phyloP scores from a whole-genome alignment of 2,888 invertebrate genomes.

The Chironomus tentans region DNA sequence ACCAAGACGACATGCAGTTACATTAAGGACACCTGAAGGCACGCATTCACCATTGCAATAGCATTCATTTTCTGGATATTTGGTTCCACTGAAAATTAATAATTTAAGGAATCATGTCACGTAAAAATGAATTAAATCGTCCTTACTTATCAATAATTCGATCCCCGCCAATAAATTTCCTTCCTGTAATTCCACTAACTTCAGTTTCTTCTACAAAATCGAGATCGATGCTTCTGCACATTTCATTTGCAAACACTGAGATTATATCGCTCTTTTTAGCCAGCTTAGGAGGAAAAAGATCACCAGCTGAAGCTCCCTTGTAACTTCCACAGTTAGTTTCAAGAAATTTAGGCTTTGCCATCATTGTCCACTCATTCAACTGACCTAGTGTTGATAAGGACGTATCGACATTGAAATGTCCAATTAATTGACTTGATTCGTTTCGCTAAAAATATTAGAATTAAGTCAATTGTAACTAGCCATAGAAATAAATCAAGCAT shows the following conservation, averaged over 20 bases:
- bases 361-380: constrained; percentile 62
- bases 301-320: constrained; percentile 62
- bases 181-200: constrained; percentile 52
- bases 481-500: constrained; percentile 29
- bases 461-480: background rate
- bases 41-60: constrained; percentile 64
- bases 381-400: constrained; percentile 57
- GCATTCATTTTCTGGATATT: constrained; percentile 54
- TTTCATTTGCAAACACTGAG: constrained; percentile 62
- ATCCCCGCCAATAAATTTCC: constrained; percentile 58
- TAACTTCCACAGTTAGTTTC: constrained; percentile 50
- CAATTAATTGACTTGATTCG: constrained; percentile 35
- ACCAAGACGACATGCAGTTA: constrained; percentile 68
- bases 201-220: constrained; percentile 51
- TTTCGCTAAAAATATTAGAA: constrained; percentile 1
- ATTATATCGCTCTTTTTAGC: constrained; percentile 46
- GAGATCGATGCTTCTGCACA: constrained; percentile 60
- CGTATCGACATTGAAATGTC: constrained; percentile 68
- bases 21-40: constrained; percentile 65
- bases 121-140: too few relatives aligned
- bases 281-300: constrained; percentile 63
- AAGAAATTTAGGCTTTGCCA: constrained; percentile 47
- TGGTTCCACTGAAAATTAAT: constrained; percentile 41
- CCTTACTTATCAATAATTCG: constrained; percentile 53
- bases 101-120: too few relatives aligned